Percentiles rank a stretch among this genome's conserved stretches.
Evolutionary conservation across 2,113 vertebrate species (phyloP).

Genomic region (Oostethus manadensis): DNA sequence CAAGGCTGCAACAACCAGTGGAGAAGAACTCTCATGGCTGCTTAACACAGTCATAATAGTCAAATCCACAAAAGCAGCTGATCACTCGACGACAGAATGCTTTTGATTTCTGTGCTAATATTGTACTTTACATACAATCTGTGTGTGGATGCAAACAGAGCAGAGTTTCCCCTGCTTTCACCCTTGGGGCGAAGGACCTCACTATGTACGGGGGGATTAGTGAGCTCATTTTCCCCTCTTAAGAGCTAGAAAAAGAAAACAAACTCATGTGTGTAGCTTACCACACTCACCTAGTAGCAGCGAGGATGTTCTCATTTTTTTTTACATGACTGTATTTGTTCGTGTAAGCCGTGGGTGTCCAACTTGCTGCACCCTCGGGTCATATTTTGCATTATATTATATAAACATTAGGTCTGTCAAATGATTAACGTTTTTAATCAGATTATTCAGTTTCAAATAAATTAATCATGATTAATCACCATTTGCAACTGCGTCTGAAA

Average conservation of each 20-base stretch:
- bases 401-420: too few relatives aligned
- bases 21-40: slow-evolving; percentile 43
- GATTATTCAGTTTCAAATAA: too few relatives aligned
- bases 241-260: slow-evolving; percentile 57
- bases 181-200: slow-evolving; percentile 36
- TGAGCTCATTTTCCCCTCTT: slow-evolving; percentile 61
- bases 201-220: slow-evolving; percentile 56
- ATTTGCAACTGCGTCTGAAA: too few relatives aligned
- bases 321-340: too few relatives aligned
- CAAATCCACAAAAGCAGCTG: slow-evolving; percentile 25
- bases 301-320: slow-evolving; percentile 15
- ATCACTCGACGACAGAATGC: slow-evolving; percentile 10
- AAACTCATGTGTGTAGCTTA: slow-evolving; percentile 49
- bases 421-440: too few relatives aligned
- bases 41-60: slow-evolving; percentile 35
- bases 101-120: slow-evolving; percentile 32
- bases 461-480: too few relatives aligned
- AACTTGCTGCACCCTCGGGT: too few relatives aligned
- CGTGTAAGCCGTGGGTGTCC: too few relatives aligned
- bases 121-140: slow-evolving; percentile 1
- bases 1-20: slow-evolving; percentile 16
- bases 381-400: too few relatives aligned
- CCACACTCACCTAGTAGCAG: slow-evolving; percentile 33
- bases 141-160: slow-evolving; percentile 17
- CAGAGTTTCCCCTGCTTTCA: slow-evolving; percentile 32